phyloP scores from a whole-genome alignment of 2,888 invertebrate species.

The Stomorhina lunata region DNA sequence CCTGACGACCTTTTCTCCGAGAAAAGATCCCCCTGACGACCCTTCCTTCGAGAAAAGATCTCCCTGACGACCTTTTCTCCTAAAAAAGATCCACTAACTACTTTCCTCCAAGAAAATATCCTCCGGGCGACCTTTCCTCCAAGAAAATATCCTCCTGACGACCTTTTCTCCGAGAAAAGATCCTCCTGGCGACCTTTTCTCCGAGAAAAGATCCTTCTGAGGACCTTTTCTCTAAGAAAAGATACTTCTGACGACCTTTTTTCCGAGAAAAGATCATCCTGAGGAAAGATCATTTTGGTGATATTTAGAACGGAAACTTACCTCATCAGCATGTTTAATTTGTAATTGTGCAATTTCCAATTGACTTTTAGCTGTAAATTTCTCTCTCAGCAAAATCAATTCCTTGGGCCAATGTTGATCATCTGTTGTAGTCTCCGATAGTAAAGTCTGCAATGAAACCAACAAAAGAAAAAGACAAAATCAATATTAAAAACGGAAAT shows the following conservation, averaged over 20 bases:
- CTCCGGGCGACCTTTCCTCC: neutral
- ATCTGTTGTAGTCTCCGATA: slow-evolving; percentile 85
- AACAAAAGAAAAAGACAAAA: too few relatives aligned
- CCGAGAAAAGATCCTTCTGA: neutral
- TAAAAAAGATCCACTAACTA: neutral
- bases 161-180: neutral
- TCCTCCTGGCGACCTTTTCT: neutral
- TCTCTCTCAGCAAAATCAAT: slow-evolving; percentile 86
- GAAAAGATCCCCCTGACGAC: too few relatives aligned
- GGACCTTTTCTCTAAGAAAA: neutral
- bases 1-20: too few relatives aligned
- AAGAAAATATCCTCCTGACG: neutral
- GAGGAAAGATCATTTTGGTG: too few relatives aligned
- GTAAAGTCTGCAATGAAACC: slow-evolving; percentile 83
- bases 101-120: neutral
- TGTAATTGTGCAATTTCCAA: slow-evolving; percentile 82
- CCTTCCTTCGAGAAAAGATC: too few relatives aligned
- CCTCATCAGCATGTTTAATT: slow-evolving; percentile 83
- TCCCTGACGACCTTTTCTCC: neutral
- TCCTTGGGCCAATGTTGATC: slow-evolving; percentile 88
- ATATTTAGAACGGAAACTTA: slow-evolving; percentile 73
- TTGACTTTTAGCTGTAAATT: slow-evolving; percentile 86
- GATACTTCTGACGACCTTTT: too few relatives aligned
- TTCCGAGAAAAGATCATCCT: too few relatives aligned
- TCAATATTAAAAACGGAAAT: slow-evolving; percentile 82